Conservation (phyloP, 2,888 invertebrate species). For the Bombyx huttoni region DNA sequence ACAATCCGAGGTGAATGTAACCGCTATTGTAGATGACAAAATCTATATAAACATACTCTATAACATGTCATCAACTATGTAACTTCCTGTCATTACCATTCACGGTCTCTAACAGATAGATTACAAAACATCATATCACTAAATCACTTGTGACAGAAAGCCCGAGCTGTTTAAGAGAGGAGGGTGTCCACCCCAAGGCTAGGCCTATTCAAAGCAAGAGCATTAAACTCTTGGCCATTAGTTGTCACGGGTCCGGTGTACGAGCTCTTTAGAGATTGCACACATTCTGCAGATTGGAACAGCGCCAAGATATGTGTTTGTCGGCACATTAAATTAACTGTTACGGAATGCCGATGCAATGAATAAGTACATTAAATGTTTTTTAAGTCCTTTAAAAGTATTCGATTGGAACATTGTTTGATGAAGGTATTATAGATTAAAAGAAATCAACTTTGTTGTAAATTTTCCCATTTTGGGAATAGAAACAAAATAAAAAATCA, state of each 20-base stretch:
- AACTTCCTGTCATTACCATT: neutral
- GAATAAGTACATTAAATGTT: neutral
- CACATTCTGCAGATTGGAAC: slow-evolving; percentile 31
- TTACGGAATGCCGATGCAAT: neutral
- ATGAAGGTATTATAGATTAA: too few relatives aligned
- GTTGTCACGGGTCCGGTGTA: slow-evolving; percentile 38
- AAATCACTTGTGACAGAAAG: slow-evolving; percentile 28
- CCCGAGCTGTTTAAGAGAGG: slow-evolving; percentile 17
- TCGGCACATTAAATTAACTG: neutral
- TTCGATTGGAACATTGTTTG: neutral
- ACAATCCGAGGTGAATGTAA: neutral
- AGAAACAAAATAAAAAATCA: neutral
- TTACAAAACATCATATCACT: slow-evolving; percentile 27
- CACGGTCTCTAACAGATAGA: slow-evolving; percentile 9
- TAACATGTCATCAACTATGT: neutral
- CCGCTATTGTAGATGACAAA: neutral
- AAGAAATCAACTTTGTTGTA: too few relatives aligned
- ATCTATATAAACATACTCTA: neutral
- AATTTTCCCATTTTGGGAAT: too few relatives aligned
- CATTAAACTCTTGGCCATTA: slow-evolving; percentile 41
- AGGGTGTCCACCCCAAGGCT: slow-evolving; percentile 17
- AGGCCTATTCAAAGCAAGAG: slow-evolving; percentile 42
- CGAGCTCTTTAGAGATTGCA: slow-evolving; percentile 37
- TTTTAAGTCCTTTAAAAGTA: neutral
- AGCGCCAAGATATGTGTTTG: slow-evolving; percentile 24